These are phyloP conservation scores for Trichogramma pretiosum DNA, from an alignment of 1,140 invertebrate genomes.

Conservation along the genomic window DNA sequence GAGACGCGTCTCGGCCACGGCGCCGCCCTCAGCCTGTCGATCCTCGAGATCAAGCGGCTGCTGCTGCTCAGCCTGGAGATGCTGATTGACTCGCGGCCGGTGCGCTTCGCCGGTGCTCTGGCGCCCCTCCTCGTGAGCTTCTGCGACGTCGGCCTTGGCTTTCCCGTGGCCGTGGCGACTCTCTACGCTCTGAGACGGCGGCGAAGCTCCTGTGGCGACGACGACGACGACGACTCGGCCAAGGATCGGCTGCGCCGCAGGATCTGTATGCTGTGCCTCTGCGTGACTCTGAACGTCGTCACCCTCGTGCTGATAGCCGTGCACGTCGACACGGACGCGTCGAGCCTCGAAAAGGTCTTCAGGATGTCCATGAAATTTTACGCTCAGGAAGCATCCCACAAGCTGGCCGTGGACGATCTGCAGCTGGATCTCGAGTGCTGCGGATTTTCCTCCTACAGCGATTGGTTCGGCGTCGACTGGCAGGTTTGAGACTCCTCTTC, in stretches of 20 bases:
- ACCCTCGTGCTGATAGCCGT: constrained; percentile 30
- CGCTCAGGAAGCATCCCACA: constrained; percentile 23
- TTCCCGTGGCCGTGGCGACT: constrained; percentile 29
- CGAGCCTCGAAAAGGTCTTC: constrained; percentile 27
- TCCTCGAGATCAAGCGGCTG: constrained; percentile 35
- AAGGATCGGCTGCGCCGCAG: constrained; percentile 23
- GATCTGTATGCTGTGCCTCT: constrained; percentile 23
- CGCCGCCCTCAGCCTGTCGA: constrained; percentile 27
- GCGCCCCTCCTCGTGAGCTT: constrained; percentile 30
- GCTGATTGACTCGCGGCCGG: constrained; percentile 29
- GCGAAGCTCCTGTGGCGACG: constrained; percentile 22
- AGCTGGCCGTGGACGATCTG: constrained; percentile 31
- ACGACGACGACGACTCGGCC: constrained; percentile 17
- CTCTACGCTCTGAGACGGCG: constrained; percentile 28
- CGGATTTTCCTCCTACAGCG: constrained; percentile 28
- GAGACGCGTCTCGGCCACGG: constrained; percentile 26
- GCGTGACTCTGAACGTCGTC: constrained; percentile 27
- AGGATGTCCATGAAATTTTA: constrained; percentile 35
- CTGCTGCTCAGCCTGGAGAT: constrained; percentile 32
- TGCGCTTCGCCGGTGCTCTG: constrained; percentile 32
- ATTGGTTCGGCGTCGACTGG: constrained; percentile 37
- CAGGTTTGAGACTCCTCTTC: constrained; percentile 25
- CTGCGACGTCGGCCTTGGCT: constrained; percentile 27
- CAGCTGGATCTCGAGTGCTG: constrained; percentile 38
- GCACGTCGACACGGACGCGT: constrained; percentile 25